Conservation (phyloP, 2,113 vertebrate species). For the Prietella phreatophila region DNA sequence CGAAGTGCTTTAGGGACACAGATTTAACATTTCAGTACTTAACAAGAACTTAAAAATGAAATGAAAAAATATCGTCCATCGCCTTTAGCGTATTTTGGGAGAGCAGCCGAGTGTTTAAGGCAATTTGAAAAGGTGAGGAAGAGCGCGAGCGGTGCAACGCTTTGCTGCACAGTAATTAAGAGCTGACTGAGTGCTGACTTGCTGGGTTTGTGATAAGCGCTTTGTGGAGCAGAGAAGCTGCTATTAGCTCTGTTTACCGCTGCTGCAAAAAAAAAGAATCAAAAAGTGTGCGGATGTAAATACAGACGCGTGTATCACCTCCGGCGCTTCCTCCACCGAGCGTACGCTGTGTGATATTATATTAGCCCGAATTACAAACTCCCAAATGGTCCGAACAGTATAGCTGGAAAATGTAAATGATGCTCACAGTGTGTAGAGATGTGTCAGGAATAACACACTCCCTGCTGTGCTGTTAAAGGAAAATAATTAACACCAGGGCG, state of each 20-base stretch:
- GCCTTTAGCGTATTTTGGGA: conserved; percentile 46
- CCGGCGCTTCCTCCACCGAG: conserved; percentile 44
- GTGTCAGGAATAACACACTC: neutral
- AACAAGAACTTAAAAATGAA: conserved; percentile 31
- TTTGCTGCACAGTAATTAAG: conserved; percentile 69
- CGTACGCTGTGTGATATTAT: neutral
- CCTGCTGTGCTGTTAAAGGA: neutral
- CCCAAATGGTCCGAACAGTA: neutral
- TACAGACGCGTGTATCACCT: conserved; percentile 60
- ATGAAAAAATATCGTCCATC: conserved; percentile 19
- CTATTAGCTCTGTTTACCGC: conserved; percentile 72
- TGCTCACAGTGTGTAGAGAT: neutral
- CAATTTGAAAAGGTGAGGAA: conserved; percentile 56
- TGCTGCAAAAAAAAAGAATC: conserved; percentile 26
- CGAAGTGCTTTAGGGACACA: conserved; percentile 32
- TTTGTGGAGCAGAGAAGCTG: conserved; percentile 66
- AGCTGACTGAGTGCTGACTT: conserved; percentile 70
- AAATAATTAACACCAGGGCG: neutral
- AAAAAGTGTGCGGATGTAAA: conserved; percentile 51
- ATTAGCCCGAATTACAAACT: neutral
- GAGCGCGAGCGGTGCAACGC: conserved; percentile 58
- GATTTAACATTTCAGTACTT: conserved; percentile 49
- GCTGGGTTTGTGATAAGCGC: conserved; percentile 71
- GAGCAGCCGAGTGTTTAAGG: conserved; percentile 58
- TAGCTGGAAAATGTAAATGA: neutral